phyloP scores from a whole-genome alignment of 2,113 vertebrate genomes.

The Cathartes aura region DNA sequence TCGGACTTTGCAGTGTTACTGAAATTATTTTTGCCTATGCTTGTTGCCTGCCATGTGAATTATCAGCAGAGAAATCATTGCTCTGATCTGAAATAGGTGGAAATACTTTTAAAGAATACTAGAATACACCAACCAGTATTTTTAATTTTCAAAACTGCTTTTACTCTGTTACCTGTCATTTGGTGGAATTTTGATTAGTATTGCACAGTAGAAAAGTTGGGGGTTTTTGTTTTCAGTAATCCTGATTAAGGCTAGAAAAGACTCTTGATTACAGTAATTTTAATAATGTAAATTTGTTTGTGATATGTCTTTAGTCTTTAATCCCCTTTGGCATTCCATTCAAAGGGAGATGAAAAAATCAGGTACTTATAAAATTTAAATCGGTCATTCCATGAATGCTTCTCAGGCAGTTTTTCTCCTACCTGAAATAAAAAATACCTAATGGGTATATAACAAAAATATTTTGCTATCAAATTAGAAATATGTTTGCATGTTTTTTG shows the following conservation, averaged over 20 bases:
- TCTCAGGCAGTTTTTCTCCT: background rate
- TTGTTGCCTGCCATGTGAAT: background rate
- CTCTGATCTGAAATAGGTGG: background rate
- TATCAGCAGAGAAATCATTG: background rate
- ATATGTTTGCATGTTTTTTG: background rate
- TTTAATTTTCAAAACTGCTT: background rate
- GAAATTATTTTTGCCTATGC: background rate
- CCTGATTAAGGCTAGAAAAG: slow-evolving; percentile 57
- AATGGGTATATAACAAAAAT: background rate
- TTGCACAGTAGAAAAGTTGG: background rate
- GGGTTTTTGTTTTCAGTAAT: slow-evolving; percentile 12
- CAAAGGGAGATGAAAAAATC: slow-evolving; percentile 49
- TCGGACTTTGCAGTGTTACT: rapidly evolving
- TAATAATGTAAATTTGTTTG: slow-evolving; percentile 72
- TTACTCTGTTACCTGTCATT: background rate
- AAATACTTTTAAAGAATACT: background rate
- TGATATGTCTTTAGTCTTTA: slow-evolving; percentile 65
- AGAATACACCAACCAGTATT: background rate
- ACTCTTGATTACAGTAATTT: slow-evolving; percentile 70
- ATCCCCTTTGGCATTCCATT: slow-evolving; percentile 68
- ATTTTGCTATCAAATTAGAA: background rate
- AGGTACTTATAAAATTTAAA: slow-evolving; percentile 69
- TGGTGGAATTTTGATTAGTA: background rate
- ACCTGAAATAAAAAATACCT: background rate
- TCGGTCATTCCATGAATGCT: background rate